Evolutionary conservation across 2,113 vertebrate species (phyloP).

Genomic region (Nanorana parkeri): DNA sequence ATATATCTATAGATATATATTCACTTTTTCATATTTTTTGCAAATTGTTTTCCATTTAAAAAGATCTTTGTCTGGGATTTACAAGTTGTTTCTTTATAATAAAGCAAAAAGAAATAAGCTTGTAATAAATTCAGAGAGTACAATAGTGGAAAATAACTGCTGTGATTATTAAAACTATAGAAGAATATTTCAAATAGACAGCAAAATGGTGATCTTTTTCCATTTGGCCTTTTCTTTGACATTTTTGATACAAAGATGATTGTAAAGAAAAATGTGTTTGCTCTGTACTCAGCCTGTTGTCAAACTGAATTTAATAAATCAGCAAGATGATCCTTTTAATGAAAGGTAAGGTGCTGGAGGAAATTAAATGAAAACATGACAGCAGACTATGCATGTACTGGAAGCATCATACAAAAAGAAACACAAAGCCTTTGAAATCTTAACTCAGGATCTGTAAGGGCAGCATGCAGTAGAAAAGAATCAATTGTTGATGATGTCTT

Average conservation of each 20-base stretch:
- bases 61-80: no score
- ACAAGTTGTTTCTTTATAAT: no score
- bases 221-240: constrained; percentile 41
- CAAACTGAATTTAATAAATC: constrained; percentile 45
- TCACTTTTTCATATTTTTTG: no score
- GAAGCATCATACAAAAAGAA: constrained; percentile 58
- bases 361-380: constrained; percentile 54
- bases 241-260: constrained; percentile 35
- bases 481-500: constrained; percentile 65
- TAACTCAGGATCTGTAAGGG: constrained; percentile 65
- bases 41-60: not conserved
- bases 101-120: constrained; percentile 57
- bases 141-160: constrained; percentile 20
- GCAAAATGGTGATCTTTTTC: constrained; percentile 21
- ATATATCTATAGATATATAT: no score
- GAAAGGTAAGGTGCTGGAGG: constrained; percentile 39
- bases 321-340: constrained; percentile 42
- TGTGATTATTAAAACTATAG: constrained; percentile 27
- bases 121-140: constrained; percentile 11
- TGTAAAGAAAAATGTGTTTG: constrained; percentile 43
- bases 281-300: constrained; percentile 36
- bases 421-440: constrained; percentile 66
- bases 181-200: constrained; percentile 40
- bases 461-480: constrained; percentile 62
- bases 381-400: constrained; percentile 44